Evolutionary conservation across 2,888 invertebrate genomes (phyloP), one percentile per base, ranked within the genome.

Genomic region (Thera obeliscata): DNA sequence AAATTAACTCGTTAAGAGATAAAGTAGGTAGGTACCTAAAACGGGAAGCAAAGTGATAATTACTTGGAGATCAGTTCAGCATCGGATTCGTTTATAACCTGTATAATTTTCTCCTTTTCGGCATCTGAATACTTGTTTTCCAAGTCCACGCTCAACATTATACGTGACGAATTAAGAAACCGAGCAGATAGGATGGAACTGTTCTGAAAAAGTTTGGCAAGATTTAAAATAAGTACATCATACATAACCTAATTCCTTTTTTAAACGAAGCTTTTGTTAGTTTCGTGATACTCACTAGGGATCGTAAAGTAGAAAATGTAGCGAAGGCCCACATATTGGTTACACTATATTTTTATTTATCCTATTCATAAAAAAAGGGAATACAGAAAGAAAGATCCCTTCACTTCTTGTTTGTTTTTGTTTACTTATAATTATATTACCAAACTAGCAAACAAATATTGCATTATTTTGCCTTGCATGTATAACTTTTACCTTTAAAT

Each of bases 101-200:
- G 79, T 52, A 94, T 83, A 60, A 94, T 91, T 81, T 87, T 88
- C 46, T 82, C 73, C 73, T 85, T 90, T 68, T 94, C 84, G 3
- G 66, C 75, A n/a, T 87, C 84, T 41, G 83, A 81, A 71, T 91
- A 94, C 75, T 85, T 88, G 38, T 76, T 81, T 61, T 90, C 87
- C 43, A 88, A 66, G 36, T 79, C 74, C 52, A 80, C 75, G 69
- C 82, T 85, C 49, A 77, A 84, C 56, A 74, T 73, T 63, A 78
- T 75, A 71, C 74, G 80, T 9, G 77, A 60, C 9, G 74, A 12
- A 2, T 69, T 33, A 4, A 75, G 49, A 7, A 69, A 55, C 35
- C 78, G 75, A 66, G 76, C 77, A 36, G 56, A 66, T 4, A 65
- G 49, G 54, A 73, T 76, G 2, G 56, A 43, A 7, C 72, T 50